A percentile compares a stretch with the other conserved stretches of the same genome.
phyloP scores from a whole-genome alignment of 2,888 invertebrate species.

The Caenorhabditis sp. region DNA sequence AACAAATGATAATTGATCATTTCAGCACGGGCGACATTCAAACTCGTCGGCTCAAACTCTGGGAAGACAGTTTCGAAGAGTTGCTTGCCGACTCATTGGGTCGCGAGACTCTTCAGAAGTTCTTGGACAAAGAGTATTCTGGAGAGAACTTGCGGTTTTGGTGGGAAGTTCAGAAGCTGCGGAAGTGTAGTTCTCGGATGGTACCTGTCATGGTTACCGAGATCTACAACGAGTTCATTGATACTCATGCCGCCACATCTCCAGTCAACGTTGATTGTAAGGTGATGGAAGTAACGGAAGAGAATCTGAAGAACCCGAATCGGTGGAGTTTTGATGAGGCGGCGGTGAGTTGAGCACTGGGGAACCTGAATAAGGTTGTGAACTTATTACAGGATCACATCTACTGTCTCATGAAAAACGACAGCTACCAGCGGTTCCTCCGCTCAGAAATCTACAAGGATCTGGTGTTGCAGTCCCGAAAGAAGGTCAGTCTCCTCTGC shows the following conservation, averaged over 20 bases:
- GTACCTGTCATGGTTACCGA: constrained; percentile 91
- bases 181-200: constrained; percentile 91
- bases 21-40: constrained; percentile 90
- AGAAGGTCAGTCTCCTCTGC: constrained; percentile 69
- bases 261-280: constrained; percentile 98
- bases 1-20: too few relatives aligned
- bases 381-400: constrained; percentile 92
- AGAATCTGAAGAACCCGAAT: constrained; percentile 90
- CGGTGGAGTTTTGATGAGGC: constrained; percentile 98
- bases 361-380: background rate
- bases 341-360: constrained; percentile 89
- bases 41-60: constrained; percentile 93
- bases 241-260: constrained; percentile 94
- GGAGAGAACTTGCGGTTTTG: constrained; percentile 96
- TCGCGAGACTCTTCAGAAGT: constrained; percentile 95
- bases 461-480: constrained; percentile 72
- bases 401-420: constrained; percentile 99
- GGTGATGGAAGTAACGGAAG: constrained; percentile 91
- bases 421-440: constrained; percentile 97
- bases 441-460: constrained; percentile 94
- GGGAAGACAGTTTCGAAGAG: constrained; percentile 97
- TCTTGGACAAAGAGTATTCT: constrained; percentile 98
- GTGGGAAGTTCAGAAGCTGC: constrained; percentile 89
- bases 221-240: constrained; percentile 89
- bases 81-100: constrained; percentile 94